phyloP scores from a whole-genome alignment of 2,113 vertebrate species.

The Egretta garzetta region DNA sequence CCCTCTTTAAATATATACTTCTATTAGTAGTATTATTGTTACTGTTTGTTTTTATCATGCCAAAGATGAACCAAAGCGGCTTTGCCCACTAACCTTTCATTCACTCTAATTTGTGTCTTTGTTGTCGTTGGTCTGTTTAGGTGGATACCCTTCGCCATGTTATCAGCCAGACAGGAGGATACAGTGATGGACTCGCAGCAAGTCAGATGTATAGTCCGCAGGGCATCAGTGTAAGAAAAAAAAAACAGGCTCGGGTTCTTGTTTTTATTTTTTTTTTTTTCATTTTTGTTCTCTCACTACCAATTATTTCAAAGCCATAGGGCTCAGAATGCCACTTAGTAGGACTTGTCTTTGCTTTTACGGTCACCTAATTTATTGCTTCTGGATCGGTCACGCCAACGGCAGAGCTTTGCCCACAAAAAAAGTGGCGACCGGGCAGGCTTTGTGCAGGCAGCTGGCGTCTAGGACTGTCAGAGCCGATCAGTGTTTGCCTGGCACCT shows the following conservation, averaged over 20 bases:
- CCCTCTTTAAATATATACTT: background rate
- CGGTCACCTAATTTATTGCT: slow-evolving; percentile 86
- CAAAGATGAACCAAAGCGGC: background rate
- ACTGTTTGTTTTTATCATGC: background rate
- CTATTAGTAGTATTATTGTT: background rate
- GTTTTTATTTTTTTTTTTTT: background rate
- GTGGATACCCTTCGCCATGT: slow-evolving; percentile 99
- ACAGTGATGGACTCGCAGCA: slow-evolving; percentile 98
- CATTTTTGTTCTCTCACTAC: slow-evolving; percentile 68
- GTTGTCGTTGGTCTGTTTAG: slow-evolving; percentile 84
- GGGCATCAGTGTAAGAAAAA: slow-evolving; percentile 97
- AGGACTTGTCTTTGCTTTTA: slow-evolving; percentile 82
- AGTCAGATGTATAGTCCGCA: slow-evolving; percentile 99
- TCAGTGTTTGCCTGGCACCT: slow-evolving; percentile 85
- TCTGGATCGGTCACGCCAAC: slow-evolving; percentile 78
- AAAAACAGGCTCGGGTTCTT: slow-evolving; percentile 65
- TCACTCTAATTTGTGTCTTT: slow-evolving; percentile 70
- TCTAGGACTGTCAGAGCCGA: slow-evolving; percentile 85
- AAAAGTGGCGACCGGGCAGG: slow-evolving; percentile 70
- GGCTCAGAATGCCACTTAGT: slow-evolving; percentile 89
- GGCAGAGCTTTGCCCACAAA: slow-evolving; percentile 73
- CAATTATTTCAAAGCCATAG: slow-evolving; percentile 94
- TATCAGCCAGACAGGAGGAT: slow-evolving; percentile 99
- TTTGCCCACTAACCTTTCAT: slow-evolving; percentile 42
- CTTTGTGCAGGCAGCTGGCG: slow-evolving; percentile 77